Percentiles rank a stretch among this genome's conserved stretches.
These are phyloP conservation scores for Lophotriccus pileatus DNA, from an alignment of 2,797 vertebrate genomes.

Conservation along the genomic window DNA sequence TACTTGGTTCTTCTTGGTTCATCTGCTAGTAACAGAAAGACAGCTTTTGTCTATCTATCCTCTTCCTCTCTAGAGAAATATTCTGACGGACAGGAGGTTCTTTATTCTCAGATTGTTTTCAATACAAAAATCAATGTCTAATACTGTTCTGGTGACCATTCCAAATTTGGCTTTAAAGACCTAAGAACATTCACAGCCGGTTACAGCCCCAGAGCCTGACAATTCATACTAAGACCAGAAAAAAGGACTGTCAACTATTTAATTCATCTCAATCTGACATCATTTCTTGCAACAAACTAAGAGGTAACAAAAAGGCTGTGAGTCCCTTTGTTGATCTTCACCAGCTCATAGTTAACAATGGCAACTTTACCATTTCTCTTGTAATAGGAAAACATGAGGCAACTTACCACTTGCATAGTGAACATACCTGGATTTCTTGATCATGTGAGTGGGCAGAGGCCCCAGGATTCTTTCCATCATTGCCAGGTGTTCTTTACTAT, in stretches of 20 bases:
- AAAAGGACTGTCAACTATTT: neutral
- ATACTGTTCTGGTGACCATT: neutral
- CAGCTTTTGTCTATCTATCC: neutral
- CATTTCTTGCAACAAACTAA: neutral
- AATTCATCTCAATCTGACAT: no score
- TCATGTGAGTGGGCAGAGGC: constrained; percentile 87
- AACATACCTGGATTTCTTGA: constrained; percentile 89
- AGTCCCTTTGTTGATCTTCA: neutral
- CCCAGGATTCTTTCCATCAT: constrained; percentile 98
- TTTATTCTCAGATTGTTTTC: neutral
- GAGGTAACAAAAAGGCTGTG: neutral
- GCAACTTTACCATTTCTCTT: neutral
- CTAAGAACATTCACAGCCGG: neutral
- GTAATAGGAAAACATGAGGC: neutral
- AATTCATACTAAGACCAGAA: neutral
- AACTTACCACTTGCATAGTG: neutral
- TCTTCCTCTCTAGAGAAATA: neutral
- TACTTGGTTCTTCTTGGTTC: neutral
- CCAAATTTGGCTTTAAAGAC: neutral
- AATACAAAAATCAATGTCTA: neutral
- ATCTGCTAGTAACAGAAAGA: neutral
- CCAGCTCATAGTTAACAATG: neutral
- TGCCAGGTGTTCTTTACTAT: constrained; percentile 95
- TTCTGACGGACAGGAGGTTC: neutral
- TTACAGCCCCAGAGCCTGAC: neutral